A percentile compares a stretch with the other conserved stretches of the same genome.
Evolutionary conservation across 2,113 vertebrate species (phyloP).

Genomic region (Cottus gobio): DNA sequence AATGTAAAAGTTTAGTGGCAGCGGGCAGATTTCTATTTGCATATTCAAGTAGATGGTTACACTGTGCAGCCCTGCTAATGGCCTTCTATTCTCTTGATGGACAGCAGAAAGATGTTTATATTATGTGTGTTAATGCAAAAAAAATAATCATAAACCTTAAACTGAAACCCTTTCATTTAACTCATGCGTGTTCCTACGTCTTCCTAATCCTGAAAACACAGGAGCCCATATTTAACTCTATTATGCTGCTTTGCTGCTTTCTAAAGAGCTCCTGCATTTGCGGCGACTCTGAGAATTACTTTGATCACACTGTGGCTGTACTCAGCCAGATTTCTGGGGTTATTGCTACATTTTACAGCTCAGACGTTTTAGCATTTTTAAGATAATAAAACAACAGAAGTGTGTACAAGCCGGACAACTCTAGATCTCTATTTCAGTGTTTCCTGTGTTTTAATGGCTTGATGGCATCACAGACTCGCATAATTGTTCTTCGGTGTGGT

Average conservation of each 20-base stretch:
- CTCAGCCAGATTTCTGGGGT: too few species aligned
- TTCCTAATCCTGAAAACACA: conserved; percentile 9
- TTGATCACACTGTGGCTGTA: too few species aligned
- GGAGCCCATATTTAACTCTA: conserved; percentile 39
- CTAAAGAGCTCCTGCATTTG: conserved; percentile 27
- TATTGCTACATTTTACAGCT: conserved; percentile 20
- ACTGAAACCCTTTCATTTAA: background rate
- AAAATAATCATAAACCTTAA: background rate
- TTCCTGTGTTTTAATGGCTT: conserved; percentile 10
- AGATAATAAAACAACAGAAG: conserved; percentile 19
- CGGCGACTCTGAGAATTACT: conserved; percentile 30
- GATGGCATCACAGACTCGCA: background rate
- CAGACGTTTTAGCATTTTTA: conserved; percentile 13
- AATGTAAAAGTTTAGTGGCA: conserved; percentile 18
- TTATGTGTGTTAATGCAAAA: conserved; percentile 31
- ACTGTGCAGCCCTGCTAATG: background rate
- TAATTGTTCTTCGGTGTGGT: conserved; percentile 2
- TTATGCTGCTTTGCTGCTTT: background rate
- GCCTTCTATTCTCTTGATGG: background rate
- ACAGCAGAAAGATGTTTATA: conserved; percentile 16
- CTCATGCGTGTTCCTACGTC: background rate
- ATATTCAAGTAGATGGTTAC: conserved; percentile 15
- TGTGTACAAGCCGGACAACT: background rate
- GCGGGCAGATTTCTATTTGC: background rate
- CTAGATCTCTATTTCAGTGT: background rate